Base-by-base conservation (phyloP, 64 coral and sea anemone genomes). In the Catalaphyllia jardinei region DNA sequence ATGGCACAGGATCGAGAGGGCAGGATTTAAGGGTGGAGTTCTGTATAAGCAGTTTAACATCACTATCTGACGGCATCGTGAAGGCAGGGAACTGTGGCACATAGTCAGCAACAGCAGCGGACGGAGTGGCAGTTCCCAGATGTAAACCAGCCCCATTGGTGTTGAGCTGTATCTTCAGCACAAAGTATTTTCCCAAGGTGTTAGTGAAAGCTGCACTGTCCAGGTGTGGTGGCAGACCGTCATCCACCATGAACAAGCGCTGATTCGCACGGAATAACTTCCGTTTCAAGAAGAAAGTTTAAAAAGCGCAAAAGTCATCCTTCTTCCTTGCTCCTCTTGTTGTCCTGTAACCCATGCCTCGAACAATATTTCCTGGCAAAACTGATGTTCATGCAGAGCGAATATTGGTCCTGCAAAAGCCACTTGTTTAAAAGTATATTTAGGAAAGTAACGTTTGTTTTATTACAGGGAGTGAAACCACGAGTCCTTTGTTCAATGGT, bases 191-290 rank as follows among this genome's bases (percentile, higher is more conserved):
- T n/a, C 74, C 35, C 24, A 89, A 86, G 33, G 71, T 63, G 33
- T 72, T 72, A 29, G 8, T 29, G 24, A 86, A 72, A 24, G 62
- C n/a, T 35, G 19, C 30, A 62, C 28, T 75, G 75, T 88, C 54
- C 49, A 88, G 74, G 50, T 88, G 17, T 4, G 73, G 73, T 27
- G 87, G 73, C 35, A 88, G 87, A 49, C 87, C 73, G 63, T 88
- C 87, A 67, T 88, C 33, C 33, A 35, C 33, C 33, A 35, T 35
- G 33, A 35, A 35, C 33, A 35, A 35, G 33, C 1, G 33, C 33
- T 35, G 33, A 35, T 3, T 35, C 33, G 33, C 33, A 35, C 33
- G 33, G 33, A 35, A n/a, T n/a, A n/a, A n/a, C n/a, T n/a, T n/a
- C n/a, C 35, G 35, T 38, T 38, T 38, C 4, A 38, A 1, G 35